Evolutionary conservation across 2,113 vertebrate species (phyloP).

Genomic region (Rhinoderma darwinii): DNA sequence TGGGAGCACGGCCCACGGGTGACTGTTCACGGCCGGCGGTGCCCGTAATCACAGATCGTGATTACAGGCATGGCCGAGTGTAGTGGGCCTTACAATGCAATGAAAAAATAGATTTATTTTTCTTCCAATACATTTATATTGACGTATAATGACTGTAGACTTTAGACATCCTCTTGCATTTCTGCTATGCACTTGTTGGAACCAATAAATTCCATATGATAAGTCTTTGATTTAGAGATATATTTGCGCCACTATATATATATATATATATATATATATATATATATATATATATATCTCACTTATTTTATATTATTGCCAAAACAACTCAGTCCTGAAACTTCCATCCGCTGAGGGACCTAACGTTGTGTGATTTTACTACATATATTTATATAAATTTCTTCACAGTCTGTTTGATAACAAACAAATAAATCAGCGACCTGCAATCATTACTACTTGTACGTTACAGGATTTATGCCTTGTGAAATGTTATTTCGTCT

Average conservation of each 20-base stretch:
- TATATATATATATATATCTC: background rate
- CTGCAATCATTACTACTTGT: slow-evolving; percentile 19
- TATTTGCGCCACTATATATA: background rate
- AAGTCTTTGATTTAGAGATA: background rate
- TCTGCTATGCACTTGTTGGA: background rate
- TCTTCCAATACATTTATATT: too few relatives aligned
- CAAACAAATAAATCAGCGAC: slow-evolving; percentile 7
- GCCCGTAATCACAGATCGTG: too few relatives aligned
- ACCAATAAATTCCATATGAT: background rate
- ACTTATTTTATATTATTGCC: slow-evolving; percentile 16
- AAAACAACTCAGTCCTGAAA: background rate
- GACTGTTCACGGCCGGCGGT: too few relatives aligned
- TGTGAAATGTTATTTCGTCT: slow-evolving; percentile 31
- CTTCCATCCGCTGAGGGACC: background rate
- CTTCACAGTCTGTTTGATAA: slow-evolving; percentile 16
- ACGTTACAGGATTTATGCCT: slow-evolving; percentile 15
- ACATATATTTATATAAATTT: slow-evolving; percentile 36
- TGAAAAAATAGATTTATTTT: too few relatives aligned
- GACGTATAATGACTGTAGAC: background rate
- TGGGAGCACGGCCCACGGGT: too few relatives aligned
- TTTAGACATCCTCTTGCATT: background rate
- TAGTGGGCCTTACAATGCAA: too few relatives aligned
- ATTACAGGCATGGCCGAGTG: too few relatives aligned
- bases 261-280: slow-evolving; percentile 10
- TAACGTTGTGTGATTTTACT: slow-evolving; percentile 2